These are phyloP conservation scores for Drosophila quadrilineata DNA, from an alignment of 1,140 invertebrate species.

Conservation along the genomic window DNA sequence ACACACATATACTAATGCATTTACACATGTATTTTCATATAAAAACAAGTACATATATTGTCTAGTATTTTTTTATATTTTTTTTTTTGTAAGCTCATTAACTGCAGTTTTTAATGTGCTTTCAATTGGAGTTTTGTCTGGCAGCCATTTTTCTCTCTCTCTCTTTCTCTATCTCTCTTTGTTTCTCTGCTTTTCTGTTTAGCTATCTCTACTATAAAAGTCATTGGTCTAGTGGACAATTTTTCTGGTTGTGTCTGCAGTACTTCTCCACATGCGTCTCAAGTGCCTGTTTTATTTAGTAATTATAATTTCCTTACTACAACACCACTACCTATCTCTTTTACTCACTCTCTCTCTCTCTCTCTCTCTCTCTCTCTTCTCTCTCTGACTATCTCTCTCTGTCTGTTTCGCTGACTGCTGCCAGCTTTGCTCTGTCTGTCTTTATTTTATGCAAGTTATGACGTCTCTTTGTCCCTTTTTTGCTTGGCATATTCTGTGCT, in stretches of 20 bases:
- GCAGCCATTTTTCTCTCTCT: too few relatives aligned
- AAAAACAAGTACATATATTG: neutral
- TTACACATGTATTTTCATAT: neutral
- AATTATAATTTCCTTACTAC: slow-evolving; percentile 63
- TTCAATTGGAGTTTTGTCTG: too few relatives aligned
- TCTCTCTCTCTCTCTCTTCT: neutral
- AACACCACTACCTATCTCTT: too few relatives aligned
- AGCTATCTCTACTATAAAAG: too few relatives aligned
- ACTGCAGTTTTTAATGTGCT: neutral
- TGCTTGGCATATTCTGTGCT: slow-evolving; percentile 56
- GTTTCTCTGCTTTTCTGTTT: neutral
- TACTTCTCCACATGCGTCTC: slow-evolving; percentile 44
- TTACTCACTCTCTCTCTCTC: neutral
- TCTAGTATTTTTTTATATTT: too few relatives aligned
- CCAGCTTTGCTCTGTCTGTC: neutral
- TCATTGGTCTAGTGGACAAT: too few relatives aligned
- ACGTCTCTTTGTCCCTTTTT: too few relatives aligned
- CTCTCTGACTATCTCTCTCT: neutral
- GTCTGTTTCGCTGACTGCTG: too few relatives aligned
- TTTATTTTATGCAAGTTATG: slow-evolving; percentile 14
- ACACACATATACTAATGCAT: neutral
- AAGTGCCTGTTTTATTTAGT: slow-evolving; percentile 73
- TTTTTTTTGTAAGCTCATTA: neutral
- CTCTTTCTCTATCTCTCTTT: neutral
- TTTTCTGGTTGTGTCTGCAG: neutral